These are phyloP conservation scores for Natator depressus DNA, from an alignment of 2,113 vertebrate genomes.

Conservation along the genomic window DNA sequence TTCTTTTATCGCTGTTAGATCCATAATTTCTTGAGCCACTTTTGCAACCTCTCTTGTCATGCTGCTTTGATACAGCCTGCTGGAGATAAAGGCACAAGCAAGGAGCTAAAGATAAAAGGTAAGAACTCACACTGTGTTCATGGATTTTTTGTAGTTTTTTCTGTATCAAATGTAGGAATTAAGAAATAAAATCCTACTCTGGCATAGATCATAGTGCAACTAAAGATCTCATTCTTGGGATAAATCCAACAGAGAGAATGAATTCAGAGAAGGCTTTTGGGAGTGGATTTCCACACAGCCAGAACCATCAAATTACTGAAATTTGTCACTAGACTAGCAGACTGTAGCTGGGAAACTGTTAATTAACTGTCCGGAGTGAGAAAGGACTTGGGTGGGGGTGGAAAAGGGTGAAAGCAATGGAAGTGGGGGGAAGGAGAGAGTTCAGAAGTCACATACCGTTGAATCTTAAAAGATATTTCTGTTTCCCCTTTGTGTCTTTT, in stretches of 20 bases:
- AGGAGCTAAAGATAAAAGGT: background rate
- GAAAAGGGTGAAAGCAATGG: background rate
- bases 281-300: background rate
- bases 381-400: background rate
- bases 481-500: background rate
- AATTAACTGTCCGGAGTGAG: background rate
- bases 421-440: fast-evolving
- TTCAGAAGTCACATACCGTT: background rate
- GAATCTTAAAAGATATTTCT: background rate
- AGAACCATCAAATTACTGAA: background rate
- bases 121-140: background rate
- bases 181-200: background rate
- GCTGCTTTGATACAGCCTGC: background rate
- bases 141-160: fast-evolving
- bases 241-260: background rate
- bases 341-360: background rate
- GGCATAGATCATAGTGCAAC: background rate
- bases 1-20: background rate
- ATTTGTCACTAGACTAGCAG: background rate
- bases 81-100: background rate
- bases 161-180: background rate
- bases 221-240: background rate
- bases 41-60: background rate
- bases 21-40: background rate
- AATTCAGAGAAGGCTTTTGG: background rate